Percentiles rank a stretch among this genome's conserved stretches.
Evolutionary conservation across 1,140 invertebrate species (phyloP).

Genomic region (Episyrphus balteatus): DNA sequence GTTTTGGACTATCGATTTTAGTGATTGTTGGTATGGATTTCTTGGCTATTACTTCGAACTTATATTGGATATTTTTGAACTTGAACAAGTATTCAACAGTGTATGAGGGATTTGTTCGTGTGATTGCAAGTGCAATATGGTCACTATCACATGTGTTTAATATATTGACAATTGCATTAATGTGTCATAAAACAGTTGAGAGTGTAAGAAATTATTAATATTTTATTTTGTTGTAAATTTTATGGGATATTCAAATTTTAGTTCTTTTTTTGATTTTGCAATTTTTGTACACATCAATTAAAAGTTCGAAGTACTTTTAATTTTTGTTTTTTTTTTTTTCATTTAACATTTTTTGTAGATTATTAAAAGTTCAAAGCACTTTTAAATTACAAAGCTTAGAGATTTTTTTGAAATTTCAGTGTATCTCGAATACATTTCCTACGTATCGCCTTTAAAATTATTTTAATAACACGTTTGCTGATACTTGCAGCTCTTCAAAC

Average conservation of each 20-base stretch:
- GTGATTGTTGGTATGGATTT: conserved; percentile 30
- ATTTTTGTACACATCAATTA: no score
- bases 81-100: conserved; percentile 20
- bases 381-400: background rate
- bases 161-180: conserved; percentile 20
- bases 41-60: conserved; percentile 29
- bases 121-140: conserved; percentile 22
- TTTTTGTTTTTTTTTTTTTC: no score
- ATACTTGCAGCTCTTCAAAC: no score
- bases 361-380: background rate
- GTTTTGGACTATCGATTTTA: conserved; percentile 26
- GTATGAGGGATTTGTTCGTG: conserved; percentile 18
- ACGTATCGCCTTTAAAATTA: no score
- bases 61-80: conserved; percentile 32
- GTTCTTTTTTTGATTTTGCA: background rate
- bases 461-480: no score
- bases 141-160: conserved; percentile 24
- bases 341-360: background rate
- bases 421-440: no score
- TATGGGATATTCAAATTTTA: background rate
- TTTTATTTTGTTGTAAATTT: background rate
- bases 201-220: conserved; percentile 24
- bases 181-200: conserved; percentile 22
- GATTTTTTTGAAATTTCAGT: no score
- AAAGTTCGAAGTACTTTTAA: no score